Evolutionary conservation across 1,140 invertebrate species (phyloP), one percentile per base, ranked within the genome.

Genomic region (Aphaenogaster rudis): DNA sequence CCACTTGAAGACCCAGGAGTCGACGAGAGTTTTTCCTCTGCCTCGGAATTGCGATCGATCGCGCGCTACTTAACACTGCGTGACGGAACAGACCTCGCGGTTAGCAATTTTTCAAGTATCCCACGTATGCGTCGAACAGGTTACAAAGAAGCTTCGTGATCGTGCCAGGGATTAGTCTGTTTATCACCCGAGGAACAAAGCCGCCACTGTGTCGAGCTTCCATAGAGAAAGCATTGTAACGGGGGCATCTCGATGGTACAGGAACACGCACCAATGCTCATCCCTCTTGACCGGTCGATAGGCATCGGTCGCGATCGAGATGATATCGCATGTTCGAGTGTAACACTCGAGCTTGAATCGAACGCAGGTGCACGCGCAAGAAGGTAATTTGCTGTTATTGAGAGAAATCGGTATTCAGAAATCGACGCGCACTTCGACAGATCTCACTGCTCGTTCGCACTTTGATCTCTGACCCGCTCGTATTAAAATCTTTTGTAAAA

Each of bases 201-300:
- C 48, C 28, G n/a, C 57, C 61, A 89, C 88, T 90, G 79, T 90
- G 48, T 39, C 50, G 33, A 69, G 72, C 64, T 84, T 48, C 77
- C 48, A 87, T 87, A 89, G 88, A 90, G 88, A 74, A 74, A 66
- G 52, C 84, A 74, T 89, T 90, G 78, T 90, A 88, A 86, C 88
- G 82, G 88, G 45, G 61, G 76, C 63, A 76, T 90, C 78, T 67
- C 82, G 86, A 72, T 87, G 88, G 72, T 17, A 50, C 28, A 78
- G 28, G 59, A 78, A 28, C 28, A 79, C 36, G 54, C 48, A 69
- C 7, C 42, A 57, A 52, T 28, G 42, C 21, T 84, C 52, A 52
- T 89, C 80, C 33, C 8, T 74, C 28, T 28, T 13, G 33, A 33
- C 45, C 45, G n/a, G 1, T 7, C 57, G 88, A 90, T 90, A 90